These are phyloP conservation scores for Corythoichthys intestinalis DNA, from an alignment of 2,113 vertebrate species.

Conservation along the genomic window DNA sequence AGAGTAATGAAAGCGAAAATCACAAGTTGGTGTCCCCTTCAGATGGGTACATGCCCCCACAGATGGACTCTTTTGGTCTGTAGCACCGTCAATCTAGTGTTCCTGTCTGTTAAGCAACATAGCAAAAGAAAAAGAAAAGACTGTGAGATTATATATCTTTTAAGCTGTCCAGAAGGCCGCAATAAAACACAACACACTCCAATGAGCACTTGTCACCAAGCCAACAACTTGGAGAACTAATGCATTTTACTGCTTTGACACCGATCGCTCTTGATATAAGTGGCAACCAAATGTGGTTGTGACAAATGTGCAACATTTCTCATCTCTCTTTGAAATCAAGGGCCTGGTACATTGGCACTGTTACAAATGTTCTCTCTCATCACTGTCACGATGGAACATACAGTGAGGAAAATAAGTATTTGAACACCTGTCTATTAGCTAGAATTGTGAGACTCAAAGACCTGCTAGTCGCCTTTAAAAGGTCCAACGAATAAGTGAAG, in stretches of 20 bases:
- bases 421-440: too few species aligned
- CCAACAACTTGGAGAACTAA: slow-evolving; percentile 50
- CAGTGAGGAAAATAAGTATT: background rate
- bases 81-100: slow-evolving; percentile 17
- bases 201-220: slow-evolving; percentile 49
- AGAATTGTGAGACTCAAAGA: too few species aligned
- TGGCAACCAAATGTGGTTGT: slow-evolving; percentile 59
- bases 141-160: slow-evolving; percentile 31
- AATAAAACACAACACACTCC: slow-evolving; percentile 56
- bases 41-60: slow-evolving; percentile 5
- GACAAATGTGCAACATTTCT: slow-evolving; percentile 37
- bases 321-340: slow-evolving; percentile 42
- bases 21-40: slow-evolving; percentile 5
- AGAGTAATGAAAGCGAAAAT: slow-evolving; percentile 30
- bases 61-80: slow-evolving; percentile 25
- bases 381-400: slow-evolving; percentile 28
- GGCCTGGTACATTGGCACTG: slow-evolving; percentile 46
- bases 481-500: too few species aligned
- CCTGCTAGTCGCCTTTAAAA: too few species aligned
- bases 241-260: slow-evolving; percentile 53
- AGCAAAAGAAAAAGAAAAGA: slow-evolving; percentile 15
- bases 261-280: slow-evolving; percentile 52
- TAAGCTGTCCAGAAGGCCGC: slow-evolving; percentile 30
- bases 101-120: slow-evolving; percentile 21
- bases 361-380: slow-evolving; percentile 37